Conservation (phyloP, 2,888 invertebrate species). For the Cylindroiulus punctatus region DNA sequence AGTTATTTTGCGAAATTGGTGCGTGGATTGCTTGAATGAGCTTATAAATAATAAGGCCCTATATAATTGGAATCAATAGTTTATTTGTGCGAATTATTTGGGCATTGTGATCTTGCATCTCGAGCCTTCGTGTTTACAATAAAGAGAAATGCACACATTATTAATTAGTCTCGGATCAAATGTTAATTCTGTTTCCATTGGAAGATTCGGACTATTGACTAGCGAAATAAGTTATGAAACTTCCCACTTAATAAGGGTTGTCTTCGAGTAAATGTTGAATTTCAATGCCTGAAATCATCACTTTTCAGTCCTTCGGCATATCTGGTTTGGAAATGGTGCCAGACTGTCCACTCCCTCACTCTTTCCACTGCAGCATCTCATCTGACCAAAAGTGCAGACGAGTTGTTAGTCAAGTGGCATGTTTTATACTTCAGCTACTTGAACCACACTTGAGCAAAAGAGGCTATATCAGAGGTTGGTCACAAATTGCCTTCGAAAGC, state of each 20-base stretch:
- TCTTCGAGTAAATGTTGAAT: neutral
- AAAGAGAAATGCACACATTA: neutral
- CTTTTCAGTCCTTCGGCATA: too few species aligned
- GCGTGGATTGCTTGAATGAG: neutral
- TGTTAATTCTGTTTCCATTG: neutral
- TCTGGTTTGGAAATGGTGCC: too few species aligned
- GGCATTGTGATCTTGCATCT: neutral
- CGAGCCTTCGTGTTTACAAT: neutral
- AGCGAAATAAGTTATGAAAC: neutral
- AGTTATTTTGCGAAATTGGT: neutral
- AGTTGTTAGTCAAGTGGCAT: neutral
- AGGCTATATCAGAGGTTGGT: neutral
- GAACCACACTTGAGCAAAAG: neutral
- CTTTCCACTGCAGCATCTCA: neutral
- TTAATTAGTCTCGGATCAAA: neutral
- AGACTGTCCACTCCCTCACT: too few species aligned
- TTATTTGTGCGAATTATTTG: neutral
- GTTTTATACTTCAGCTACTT: neutral
- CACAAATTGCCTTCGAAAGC: neutral
- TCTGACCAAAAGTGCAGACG: neutral
- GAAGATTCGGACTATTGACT: neutral
- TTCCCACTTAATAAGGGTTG: neutral
- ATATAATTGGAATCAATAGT: neutral
- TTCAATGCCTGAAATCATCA: neutral
- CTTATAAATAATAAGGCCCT: neutral